These are phyloP conservation scores for Aphelenchoides besseyi DNA, from an alignment of 1,140 invertebrate genomes.

Conservation along the genomic window DNA sequence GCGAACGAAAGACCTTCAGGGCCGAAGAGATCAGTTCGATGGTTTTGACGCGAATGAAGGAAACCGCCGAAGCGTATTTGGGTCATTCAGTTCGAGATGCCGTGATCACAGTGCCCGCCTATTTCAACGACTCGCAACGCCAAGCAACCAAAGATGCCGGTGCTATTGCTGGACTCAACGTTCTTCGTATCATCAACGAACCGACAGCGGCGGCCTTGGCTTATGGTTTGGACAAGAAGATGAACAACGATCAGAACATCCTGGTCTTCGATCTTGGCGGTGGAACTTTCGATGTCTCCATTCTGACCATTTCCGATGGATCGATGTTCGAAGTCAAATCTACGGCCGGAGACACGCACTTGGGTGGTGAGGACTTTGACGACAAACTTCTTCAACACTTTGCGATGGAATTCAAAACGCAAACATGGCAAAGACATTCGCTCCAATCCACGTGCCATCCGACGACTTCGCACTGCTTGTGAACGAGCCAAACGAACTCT, in stretches of 20 bases:
- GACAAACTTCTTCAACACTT: slow-evolving; percentile 92
- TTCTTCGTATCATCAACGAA: slow-evolving; percentile 67
- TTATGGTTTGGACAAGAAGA: slow-evolving; percentile 67
- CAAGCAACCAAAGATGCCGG: slow-evolving; percentile 68
- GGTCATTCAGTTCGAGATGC: slow-evolving; percentile 79
- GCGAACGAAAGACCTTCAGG: slow-evolving; percentile 66
- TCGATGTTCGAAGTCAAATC: slow-evolving; percentile 83
- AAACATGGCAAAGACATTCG: slow-evolving; percentile 86
- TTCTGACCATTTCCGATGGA: slow-evolving; percentile 89
- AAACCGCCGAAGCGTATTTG: slow-evolving; percentile 85
- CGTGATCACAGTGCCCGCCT: slow-evolving; percentile 68
- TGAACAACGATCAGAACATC: slow-evolving; percentile 65
- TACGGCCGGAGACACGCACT: slow-evolving; percentile 91
- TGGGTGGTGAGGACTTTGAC: slow-evolving; percentile 97
- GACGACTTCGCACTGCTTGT: slow-evolving; percentile 85
- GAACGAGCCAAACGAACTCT: slow-evolving; percentile 91
- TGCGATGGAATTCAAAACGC: slow-evolving; percentile 90
- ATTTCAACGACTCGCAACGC: slow-evolving; percentile 67
- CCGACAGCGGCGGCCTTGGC: slow-evolving; percentile 67
- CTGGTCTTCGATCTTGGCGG: slow-evolving; percentile 86
- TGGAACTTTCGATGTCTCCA: slow-evolving; percentile 94
- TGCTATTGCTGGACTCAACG: slow-evolving; percentile 66
- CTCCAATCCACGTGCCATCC: slow-evolving; percentile 81
- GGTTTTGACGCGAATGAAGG: slow-evolving; percentile 65
- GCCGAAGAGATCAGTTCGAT: slow-evolving; percentile 69